A percentile compares a stretch with the other conserved stretches of the same genome.
Evolutionary conservation across 2,113 vertebrate species (phyloP).

Genomic region (Sciurus niger): DNA sequence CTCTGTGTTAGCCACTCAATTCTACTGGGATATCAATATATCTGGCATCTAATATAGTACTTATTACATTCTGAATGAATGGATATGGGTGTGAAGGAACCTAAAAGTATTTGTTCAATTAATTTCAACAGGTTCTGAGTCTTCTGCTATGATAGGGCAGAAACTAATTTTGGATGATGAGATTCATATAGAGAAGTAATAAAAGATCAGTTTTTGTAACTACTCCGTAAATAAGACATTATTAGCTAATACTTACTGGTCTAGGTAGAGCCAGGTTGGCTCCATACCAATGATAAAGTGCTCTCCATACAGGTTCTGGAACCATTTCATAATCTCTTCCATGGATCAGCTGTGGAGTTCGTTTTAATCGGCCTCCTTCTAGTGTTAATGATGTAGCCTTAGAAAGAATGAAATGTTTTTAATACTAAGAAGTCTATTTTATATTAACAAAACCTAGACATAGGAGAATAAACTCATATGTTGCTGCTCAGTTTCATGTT

Average conservation of each 20-base stretch:
- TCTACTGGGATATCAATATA: neutral
- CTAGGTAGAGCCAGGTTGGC: conserved; percentile 97
- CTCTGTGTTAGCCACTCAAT: neutral
- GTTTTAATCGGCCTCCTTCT: conserved; percentile 96
- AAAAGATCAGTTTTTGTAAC: neutral
- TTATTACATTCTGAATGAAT: conserved; percentile 51
- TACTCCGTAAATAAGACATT: neutral
- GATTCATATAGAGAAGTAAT: conserved; percentile 40
- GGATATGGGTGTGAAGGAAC: neutral
- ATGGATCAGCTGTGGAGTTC: conserved; percentile 90
- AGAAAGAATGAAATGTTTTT: conserved; percentile 64
- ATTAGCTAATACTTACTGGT: conserved; percentile 92
- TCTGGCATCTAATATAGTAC: neutral
- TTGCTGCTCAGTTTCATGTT: conserved; percentile 55
- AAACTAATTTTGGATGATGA: conserved; percentile 41
- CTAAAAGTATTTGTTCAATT: conserved; percentile 36
- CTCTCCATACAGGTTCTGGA: conserved; percentile 98
- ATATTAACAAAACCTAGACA: conserved; percentile 61
- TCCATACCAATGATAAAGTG: conserved; percentile 99
- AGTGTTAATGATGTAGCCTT: conserved; percentile 97
- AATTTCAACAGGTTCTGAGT: conserved; percentile 50
- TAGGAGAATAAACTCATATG: conserved; percentile 38
- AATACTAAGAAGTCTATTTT: conserved; percentile 37
- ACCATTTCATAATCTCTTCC: conserved; percentile 95
- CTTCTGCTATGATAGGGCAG: neutral